Evolutionary conservation across 2,113 vertebrate species (phyloP).

Genomic region (Machaerirhynchus nigripectus): DNA sequence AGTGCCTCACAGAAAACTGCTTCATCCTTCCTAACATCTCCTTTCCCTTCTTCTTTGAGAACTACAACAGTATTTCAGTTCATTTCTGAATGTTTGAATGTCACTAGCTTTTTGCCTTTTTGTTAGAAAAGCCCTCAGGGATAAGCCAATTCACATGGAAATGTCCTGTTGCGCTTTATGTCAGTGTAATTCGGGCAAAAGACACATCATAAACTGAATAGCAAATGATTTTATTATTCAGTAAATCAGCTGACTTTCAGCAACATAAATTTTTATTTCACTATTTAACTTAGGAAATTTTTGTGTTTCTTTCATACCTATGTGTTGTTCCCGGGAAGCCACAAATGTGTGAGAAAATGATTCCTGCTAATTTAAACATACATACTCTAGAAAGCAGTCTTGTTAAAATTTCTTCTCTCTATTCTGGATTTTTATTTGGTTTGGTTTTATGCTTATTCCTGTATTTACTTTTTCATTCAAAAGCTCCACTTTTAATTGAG

Average conservation of each 20-base stretch:
- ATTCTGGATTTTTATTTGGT: neutral
- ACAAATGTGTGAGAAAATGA: neutral
- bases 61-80: neutral
- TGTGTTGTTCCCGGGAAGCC: neutral
- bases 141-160: neutral
- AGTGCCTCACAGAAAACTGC: neutral
- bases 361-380: neutral
- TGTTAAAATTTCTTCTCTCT: neutral
- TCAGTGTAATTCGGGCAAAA: neutral
- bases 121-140: neutral
- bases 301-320: neutral
- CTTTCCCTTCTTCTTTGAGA: neutral
- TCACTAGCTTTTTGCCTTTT: neutral
- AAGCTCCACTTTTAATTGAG: neutral
- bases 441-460: neutral
- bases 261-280: neutral
- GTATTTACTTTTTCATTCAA: neutral
- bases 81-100: neutral
- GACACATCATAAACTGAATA: neutral
- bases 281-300: neutral
- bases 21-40: neutral
- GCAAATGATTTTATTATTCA: neutral
- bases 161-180: neutral
- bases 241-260: neutral
- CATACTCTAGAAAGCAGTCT: neutral